Conservation (phyloP, 2,113 vertebrate species). For the Drymodes brunneopygia region DNA sequence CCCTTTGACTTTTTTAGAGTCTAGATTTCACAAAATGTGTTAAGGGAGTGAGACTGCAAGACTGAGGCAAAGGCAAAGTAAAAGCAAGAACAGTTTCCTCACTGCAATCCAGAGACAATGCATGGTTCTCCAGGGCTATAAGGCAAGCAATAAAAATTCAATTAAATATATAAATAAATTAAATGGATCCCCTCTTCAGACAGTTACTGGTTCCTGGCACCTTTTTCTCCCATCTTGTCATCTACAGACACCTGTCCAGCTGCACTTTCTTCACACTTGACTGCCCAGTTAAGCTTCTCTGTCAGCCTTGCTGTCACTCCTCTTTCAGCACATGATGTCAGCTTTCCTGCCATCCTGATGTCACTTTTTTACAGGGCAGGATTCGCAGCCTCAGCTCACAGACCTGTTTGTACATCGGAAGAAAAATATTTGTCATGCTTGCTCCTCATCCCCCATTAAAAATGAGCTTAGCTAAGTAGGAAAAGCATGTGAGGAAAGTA, state of each 20-base stretch:
- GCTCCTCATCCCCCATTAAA: background rate
- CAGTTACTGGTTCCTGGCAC: background rate
- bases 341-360: background rate
- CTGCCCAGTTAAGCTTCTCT: conserved; percentile 1
- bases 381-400: background rate
- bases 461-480: background rate
- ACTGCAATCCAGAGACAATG: background rate
- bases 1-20: background rate
- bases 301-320: background rate
- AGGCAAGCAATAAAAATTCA: background rate
- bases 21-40: conserved; percentile 19
- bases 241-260: background rate
- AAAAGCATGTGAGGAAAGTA: background rate
- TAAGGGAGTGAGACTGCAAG: background rate
- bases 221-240: background rate
- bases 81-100: background rate
- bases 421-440: conserved; percentile 10
- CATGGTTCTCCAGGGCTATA: background rate
- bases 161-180: background rate
- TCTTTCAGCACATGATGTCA: background rate
- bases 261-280: background rate
- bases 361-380: background rate
- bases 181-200: background rate
- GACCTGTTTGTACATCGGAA: background rate
- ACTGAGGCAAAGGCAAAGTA: conserved; percentile 39